Percentiles rank a stretch among this genome's conserved stretches.
Evolutionary conservation across 1,140 invertebrate species (phyloP).

Genomic region (Phocides pigmalion): DNA sequence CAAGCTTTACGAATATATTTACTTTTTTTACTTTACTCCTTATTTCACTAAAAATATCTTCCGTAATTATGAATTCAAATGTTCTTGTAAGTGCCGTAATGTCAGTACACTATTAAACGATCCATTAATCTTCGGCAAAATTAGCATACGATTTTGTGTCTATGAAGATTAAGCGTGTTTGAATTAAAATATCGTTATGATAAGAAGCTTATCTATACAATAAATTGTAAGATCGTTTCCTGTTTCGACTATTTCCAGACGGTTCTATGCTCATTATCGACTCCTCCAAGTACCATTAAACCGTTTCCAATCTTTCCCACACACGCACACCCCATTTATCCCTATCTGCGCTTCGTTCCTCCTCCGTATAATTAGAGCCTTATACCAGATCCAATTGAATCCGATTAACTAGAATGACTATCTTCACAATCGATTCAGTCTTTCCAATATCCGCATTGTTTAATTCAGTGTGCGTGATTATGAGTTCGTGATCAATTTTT

Average conservation of each 20-base stretch:
- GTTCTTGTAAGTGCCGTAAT: too few species aligned
- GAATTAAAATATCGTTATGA: background rate
- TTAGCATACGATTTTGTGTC: too few species aligned
- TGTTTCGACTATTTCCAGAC: slow-evolving; percentile 12
- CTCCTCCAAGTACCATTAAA: slow-evolving; percentile 24
- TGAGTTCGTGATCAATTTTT: slow-evolving; percentile 8
- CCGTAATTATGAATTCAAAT: too few species aligned
- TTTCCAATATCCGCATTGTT: slow-evolving; percentile 4
- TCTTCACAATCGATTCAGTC: slow-evolving; percentile 19
- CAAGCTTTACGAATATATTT: too few species aligned
- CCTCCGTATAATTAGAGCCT: slow-evolving; percentile 25
- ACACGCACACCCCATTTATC: slow-evolving; percentile 28
- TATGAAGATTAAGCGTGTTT: too few species aligned
- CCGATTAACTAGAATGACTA: slow-evolving; percentile 26
- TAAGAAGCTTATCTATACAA: background rate
- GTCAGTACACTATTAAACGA: too few species aligned
- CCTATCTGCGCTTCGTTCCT: slow-evolving; percentile 21
- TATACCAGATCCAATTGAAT: slow-evolving; percentile 31
- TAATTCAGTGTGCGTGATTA: background rate
- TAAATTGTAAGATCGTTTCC: slow-evolving; percentile 16
- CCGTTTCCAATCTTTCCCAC: slow-evolving; percentile 24
- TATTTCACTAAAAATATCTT: too few species aligned
- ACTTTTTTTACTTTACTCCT: too few species aligned
- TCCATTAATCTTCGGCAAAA: too few species aligned
- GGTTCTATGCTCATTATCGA: slow-evolving; percentile 18